Percentiles rank a stretch among this genome's conserved stretches.
These are phyloP conservation scores for Antedon mediterranea DNA, from an alignment of 53 echinoderm and acorn worm species.

Conservation along the genomic window DNA sequence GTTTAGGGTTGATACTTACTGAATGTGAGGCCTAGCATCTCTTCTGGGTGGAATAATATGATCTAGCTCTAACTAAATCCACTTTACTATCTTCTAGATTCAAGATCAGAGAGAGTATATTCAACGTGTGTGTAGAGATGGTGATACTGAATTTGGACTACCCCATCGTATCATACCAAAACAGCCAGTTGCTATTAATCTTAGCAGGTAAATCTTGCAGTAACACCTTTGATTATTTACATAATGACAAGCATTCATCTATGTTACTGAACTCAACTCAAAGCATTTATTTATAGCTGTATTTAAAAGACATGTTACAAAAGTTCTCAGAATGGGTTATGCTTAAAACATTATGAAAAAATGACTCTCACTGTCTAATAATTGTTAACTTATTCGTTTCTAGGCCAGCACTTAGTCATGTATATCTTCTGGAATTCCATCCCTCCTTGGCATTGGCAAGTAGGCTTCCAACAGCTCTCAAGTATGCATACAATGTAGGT, in stretches of 20 bases:
- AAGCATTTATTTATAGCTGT: too few species aligned
- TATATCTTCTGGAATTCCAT: slow-evolving; percentile 88
- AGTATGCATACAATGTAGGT: slow-evolving; percentile 60
- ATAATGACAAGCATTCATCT: too few species aligned
- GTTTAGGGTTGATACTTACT: too few species aligned
- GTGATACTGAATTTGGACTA: slow-evolving; percentile 48
- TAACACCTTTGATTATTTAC: too few species aligned
- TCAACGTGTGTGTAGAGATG: slow-evolving; percentile 61
- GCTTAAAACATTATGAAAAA: too few species aligned
- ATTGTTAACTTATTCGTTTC: slow-evolving; percentile 1
- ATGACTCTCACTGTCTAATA: too few species aligned
- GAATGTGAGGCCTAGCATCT: too few species aligned
- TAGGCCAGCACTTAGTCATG: slow-evolving; percentile 76
- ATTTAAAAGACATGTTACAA: neutral
- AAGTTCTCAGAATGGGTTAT: neutral
- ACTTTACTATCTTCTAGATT: slow-evolving; percentile 27
- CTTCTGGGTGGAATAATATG: neutral
- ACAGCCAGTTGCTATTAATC: slow-evolving; percentile 82
- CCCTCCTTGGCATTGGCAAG: slow-evolving; percentile 83
- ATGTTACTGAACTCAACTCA: too few species aligned
- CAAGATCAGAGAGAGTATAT: slow-evolving; percentile 87
- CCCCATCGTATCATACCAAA: slow-evolving; percentile 77
- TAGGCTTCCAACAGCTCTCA: slow-evolving; percentile 55
- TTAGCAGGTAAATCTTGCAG: slow-evolving; percentile 75
- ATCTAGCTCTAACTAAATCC: too few species aligned